Evolutionary conservation across 2,888 invertebrate genomes (phyloP).

Genomic region (Caradrina kadenii): DNA sequence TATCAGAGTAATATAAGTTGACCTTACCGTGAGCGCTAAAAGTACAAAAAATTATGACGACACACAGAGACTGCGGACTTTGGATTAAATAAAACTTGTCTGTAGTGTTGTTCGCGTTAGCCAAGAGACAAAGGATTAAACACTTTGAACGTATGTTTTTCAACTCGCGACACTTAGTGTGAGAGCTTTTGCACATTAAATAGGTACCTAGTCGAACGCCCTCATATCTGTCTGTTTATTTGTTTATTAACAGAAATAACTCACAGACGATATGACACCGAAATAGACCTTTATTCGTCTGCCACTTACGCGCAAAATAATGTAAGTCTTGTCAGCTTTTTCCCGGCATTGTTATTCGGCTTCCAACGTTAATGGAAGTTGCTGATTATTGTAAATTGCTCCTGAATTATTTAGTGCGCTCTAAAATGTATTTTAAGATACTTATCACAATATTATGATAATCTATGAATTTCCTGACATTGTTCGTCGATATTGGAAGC

Average conservation of each 20-base stretch:
- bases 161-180: constrained; percentile 49
- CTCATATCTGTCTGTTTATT: constrained; percentile 26
- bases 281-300: constrained; percentile 21
- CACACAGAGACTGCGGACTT: constrained; percentile 60
- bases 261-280: constrained; percentile 3
- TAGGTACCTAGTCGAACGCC: constrained; percentile 32
- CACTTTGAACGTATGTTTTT: constrained; percentile 55
- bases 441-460: neutral
- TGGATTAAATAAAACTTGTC: constrained; percentile 70
- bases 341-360: constrained; percentile 1
- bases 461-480: constrained; percentile 9
- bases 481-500: constrained; percentile 18
- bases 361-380: constrained; percentile 25
- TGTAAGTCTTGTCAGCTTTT: constrained; percentile 5
- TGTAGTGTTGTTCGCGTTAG: constrained; percentile 51
- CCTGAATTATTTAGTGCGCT: constrained; percentile 27
- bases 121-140: constrained; percentile 63
- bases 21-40: constrained; percentile 67
- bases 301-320: constrained; percentile 17
- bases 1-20: constrained; percentile 63
- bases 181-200: constrained; percentile 60
- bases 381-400: constrained; percentile 36
- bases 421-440: constrained; percentile 22
- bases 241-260: constrained; percentile 31
- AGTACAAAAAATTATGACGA: constrained; percentile 71